These are phyloP conservation scores for Pluvialis apricaria DNA, from an alignment of 2,113 vertebrate genomes.

Conservation along the genomic window DNA sequence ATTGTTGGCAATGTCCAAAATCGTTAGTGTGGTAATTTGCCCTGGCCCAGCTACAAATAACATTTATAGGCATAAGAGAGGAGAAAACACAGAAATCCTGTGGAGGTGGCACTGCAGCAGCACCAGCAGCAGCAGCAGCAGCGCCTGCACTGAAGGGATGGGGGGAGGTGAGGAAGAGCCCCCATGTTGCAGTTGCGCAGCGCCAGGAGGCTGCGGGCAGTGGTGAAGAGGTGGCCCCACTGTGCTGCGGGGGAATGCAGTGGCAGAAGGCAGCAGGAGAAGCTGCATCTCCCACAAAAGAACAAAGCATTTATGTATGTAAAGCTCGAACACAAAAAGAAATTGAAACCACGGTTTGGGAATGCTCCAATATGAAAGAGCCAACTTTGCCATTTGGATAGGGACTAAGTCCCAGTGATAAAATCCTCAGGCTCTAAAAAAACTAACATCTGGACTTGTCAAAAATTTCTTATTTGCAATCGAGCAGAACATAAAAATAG, in stretches of 20 bases:
- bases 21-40: not conserved
- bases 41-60: not conserved
- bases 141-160: not conserved
- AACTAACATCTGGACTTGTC: not conserved
- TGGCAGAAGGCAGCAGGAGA: not conserved
- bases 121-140: not conserved
- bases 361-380: not conserved
- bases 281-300: not conserved
- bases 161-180: not conserved
- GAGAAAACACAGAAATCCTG: not conserved
- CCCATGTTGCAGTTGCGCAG: accelerated
- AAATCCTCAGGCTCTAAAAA: not conserved
- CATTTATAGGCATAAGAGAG: not conserved
- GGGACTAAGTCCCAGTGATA: not conserved
- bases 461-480: not conserved
- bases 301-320: not conserved
- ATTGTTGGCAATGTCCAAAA: not conserved
- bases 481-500: not conserved
- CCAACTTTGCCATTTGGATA: not conserved
- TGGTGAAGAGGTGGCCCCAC: accelerated
- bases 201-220: accelerated
- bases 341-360: not conserved
- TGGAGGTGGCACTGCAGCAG: not conserved
- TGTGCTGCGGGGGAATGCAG: not conserved
- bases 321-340: not conserved